phyloP scores from a whole-genome alignment of 2,888 invertebrate species.

The Drosophila mimica region DNA sequence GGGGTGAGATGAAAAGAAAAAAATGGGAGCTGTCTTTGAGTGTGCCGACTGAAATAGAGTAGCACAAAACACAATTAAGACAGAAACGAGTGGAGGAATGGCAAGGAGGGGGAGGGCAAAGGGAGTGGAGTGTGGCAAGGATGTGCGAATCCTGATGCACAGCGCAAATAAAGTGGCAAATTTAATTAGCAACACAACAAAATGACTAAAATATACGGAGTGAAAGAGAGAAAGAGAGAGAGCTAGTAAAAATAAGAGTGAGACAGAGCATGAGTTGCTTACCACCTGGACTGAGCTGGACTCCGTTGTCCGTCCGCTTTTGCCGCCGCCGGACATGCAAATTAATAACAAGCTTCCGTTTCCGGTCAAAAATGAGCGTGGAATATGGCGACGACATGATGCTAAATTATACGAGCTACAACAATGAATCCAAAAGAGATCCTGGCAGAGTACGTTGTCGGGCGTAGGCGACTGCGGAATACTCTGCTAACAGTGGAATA shows the following conservation, averaged over 20 bases:
- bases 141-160: conserved; percentile 40
- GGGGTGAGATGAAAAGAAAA: conserved; percentile 18
- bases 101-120: conserved; percentile 4
- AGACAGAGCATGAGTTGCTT: conserved; percentile 6
- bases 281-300: conserved; percentile 34
- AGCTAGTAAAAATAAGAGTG: background rate
- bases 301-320: background rate
- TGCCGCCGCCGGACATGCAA: conserved; percentile 67
- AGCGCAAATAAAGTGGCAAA: conserved; percentile 74
- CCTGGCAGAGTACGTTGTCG: background rate
- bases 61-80: conserved; percentile 77
- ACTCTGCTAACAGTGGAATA: background rate
- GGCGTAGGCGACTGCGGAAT: background rate
- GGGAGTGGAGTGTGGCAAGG: conserved; percentile 1
- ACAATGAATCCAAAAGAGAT: background rate
- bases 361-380: conserved; percentile 69
- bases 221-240: conserved; percentile 9
- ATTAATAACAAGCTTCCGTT: conserved; percentile 78
- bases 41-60: conserved; percentile 73
- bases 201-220: conserved; percentile 15
- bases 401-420: conserved; percentile 20
- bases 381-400: conserved; percentile 36
- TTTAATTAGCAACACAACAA: conserved; percentile 68
- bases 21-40: conserved; percentile 51
- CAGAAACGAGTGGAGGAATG: conserved; percentile 53